Base-by-base conservation (phyloP, 2,113 vertebrate genomes). In the Myrmophylax atrothorax region DNA sequence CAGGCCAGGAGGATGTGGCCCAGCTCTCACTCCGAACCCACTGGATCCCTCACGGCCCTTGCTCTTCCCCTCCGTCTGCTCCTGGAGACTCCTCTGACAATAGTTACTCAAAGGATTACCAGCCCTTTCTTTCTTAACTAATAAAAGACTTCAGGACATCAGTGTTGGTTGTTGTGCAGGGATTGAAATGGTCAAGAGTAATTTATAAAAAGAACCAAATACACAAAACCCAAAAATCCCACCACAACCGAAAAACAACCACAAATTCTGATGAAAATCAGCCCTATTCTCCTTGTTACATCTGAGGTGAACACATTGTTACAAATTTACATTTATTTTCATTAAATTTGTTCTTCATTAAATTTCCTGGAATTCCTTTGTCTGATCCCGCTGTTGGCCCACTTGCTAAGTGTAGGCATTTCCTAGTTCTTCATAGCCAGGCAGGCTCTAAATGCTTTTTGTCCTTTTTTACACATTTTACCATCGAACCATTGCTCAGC, bases 1-100 rank as follows among this genome's bases (percentile, higher is more conserved):
- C 46, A 60, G 35, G 18, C 18, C 15, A 1, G 0, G 4, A 46
- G 15, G 20, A n/a, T 9, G 7, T 7, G 33, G 38, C 19, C 42
- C 26, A 14, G 31, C 28, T 55, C 44, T 75, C 12, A 3, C 7
- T 17, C 46, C 6, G 23, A 63, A 9, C 11, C 2, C 35, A 18
- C 0, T 0, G 4, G 46, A 69, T 70, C 55, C 15, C 28, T 73
- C 60, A 25, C 18, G 62, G 26, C 18, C 31, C 24, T 66, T 1
- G 4, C 26, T 79, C 47, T 31, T 72, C 40, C 46, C 12, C 70
- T 63, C 47, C n/a, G 25, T 31, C 64, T 72, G 47, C 47, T 90
- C 38, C 37, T 88, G 37, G 62, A 49, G 5, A 14, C 35, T 76
- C 15, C 29, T 62, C 60, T 74, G 46, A 18, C 11, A 29, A 10